Evolutionary conservation across 1,140 invertebrate genomes (phyloP), one percentile per base, ranked within the genome.

Genomic region (Parasteatoda tepidariorum): DNA sequence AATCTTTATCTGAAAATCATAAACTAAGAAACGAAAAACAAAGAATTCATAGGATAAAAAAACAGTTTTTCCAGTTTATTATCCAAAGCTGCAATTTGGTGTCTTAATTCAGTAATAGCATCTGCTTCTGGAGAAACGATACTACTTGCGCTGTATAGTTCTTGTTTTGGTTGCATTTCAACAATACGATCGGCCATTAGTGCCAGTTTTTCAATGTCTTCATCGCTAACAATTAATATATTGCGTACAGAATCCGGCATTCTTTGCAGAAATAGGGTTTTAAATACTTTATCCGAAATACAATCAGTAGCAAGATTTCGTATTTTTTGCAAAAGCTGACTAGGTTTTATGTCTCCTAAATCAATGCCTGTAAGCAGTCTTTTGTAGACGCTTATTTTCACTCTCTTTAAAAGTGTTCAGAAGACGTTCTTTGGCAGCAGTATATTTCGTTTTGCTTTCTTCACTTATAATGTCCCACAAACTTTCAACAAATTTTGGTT

Each of bases 401-500:
- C 55, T 74, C 22, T 74, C 54, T 18, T 34, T 34, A 24, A 61
- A 61, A 41, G 55, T 61, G n/a, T 18, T 61, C 1, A 61, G n/a
- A 0, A 74, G 30, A 18, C 55, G 22, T 24, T 59, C 4, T n/a
- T 61, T 74, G 3, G 71, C 55, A 22, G 15, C n/a, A 4, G 71
- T n/a, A 13, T 74, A 74, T 34, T 59, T 74, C 0, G 9, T 34
- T 7, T 2, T 31, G 13, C 24, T 2, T 7, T 0, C 0, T n/a
- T 13, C 22, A 0, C 1, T 61, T 2, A 74, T 61, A 28, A 38
- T 74, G 33, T 33, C 2, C 31, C 54, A 74, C 0, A 61, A 30
- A 22, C 54, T 74, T 61, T 74, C 71, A 9, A 74, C 24, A 28
- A 66, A 67, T 11, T 4, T 22, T 31, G 33, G 31, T 66, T 79